A percentile compares a stretch with the other conserved stretches of the same genome.
These are phyloP conservation scores for Setophaga petechia DNA, from an alignment of 2,113 vertebrate genomes.

Conservation along the genomic window DNA sequence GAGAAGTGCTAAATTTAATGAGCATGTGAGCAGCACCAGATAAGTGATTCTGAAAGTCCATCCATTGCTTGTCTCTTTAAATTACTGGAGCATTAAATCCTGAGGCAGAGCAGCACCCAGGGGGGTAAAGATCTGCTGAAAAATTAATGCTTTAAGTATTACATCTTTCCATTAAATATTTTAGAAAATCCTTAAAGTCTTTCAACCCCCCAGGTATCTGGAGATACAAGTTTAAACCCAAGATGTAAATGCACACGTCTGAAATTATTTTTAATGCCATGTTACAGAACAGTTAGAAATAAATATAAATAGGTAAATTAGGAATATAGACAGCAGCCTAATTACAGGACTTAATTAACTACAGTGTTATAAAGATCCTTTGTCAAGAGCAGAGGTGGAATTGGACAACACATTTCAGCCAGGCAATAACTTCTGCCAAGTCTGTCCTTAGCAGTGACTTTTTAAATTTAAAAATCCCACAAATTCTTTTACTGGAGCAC, in stretches of 20 bases:
- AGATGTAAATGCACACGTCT: not conserved
- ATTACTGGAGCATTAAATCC: not conserved
- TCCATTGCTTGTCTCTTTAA: not conserved
- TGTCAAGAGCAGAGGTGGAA: not conserved
- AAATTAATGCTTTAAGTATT: not conserved
- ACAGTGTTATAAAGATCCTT: not conserved
- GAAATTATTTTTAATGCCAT: not conserved
- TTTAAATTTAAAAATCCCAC: not conserved
- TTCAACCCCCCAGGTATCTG: not conserved
- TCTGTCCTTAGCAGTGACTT: not conserved
- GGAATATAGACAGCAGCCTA: not conserved
- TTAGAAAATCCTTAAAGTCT: not conserved
- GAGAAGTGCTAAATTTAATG: not conserved
- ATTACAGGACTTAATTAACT: not conserved
- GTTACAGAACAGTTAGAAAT: not conserved
- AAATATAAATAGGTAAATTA: not conserved
- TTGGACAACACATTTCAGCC: not conserved
- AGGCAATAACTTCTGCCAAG: not conserved
- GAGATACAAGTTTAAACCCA: not conserved
- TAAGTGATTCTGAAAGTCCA: not conserved
- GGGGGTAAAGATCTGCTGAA: not conserved
- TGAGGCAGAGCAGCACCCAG: not conserved
- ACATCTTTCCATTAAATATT: not conserved
- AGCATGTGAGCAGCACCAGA: not conserved
- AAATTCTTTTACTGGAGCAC: not conserved